A percentile compares a stretch with the other conserved stretches of the same genome.
Evolutionary conservation across 2,797 vertebrate genomes (phyloP).

Genomic region (Lepilemur septentrionalis): DNA sequence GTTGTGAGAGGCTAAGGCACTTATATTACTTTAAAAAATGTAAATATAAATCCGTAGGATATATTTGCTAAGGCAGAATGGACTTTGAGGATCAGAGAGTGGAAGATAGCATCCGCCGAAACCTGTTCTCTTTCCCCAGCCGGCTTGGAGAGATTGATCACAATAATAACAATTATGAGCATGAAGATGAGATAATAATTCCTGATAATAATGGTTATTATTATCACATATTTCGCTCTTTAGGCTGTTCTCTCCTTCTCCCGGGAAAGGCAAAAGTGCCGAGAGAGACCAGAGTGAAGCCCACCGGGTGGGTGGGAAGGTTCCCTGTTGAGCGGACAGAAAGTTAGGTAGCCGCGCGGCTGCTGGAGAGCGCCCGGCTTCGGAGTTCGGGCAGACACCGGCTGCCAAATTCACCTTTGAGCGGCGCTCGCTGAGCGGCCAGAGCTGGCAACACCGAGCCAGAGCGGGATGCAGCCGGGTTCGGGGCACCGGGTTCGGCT

Average conservation of each 20-base stretch:
- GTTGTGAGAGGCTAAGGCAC: neutral
- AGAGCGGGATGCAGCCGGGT: neutral
- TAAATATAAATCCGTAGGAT: neutral
- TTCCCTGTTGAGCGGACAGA: neutral
- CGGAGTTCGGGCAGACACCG: neutral
- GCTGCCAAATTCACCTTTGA: slow-evolving; percentile 28
- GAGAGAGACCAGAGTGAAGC: neutral
- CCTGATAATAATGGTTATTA: neutral
- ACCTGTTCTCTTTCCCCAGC: neutral
- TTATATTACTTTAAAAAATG: neutral
- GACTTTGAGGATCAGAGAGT: neutral
- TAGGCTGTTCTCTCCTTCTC: neutral
- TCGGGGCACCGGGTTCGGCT: neutral
- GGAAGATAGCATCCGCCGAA: neutral
- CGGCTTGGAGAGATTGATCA: neutral
- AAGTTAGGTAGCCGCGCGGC: neutral
- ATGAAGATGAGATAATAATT: neutral
- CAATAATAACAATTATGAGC: neutral
- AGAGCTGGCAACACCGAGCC: neutral
- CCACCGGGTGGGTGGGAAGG: neutral
- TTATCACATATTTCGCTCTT: neutral
- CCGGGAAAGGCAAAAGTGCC: neutral
- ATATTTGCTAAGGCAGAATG: neutral
- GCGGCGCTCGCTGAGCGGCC: neutral
- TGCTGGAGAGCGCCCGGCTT: neutral